Evolutionary conservation across 1,140 invertebrate species (phyloP), one percentile per base, ranked within the genome.

Genomic region (Diprion similis): DNA sequence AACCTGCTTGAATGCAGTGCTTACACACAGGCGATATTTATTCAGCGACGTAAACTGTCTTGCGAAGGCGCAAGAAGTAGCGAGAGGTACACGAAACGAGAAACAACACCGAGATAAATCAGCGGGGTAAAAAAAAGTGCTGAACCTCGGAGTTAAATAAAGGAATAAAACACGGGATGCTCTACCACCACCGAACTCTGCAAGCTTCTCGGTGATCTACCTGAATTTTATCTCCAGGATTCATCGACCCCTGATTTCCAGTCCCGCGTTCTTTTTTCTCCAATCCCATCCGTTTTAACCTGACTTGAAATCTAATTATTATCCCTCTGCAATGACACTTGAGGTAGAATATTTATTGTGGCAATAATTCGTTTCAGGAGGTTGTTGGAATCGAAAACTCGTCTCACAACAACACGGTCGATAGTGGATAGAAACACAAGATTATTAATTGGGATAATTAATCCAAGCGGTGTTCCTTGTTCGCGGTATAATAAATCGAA

Each of bases 171-270:
- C 11, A 15, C n/a, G 11, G 6, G n/a, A 17, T 15, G 11, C 6
- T 59, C 24, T 37, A 4, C 11, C 11, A 15, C 51, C 9, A 17
- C 51, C 11, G 9, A 59, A 59, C n/a, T 59, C 51, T 6, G 24
- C 11, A 59, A 17, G 51, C 1, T 3, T 37, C n/a, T 59, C n/a
- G 51, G 51, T 59, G n/a, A 59, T 59, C 51, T 59, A 59, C 51
- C 51, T 59, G 51, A 8, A 59, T 9, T 17, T 59, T 59, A 59
- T 17, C n/a, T 59, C 9, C 3, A 17, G 51, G 51, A 59, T 59
- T 59, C 51, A 17, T 59, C 51, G 51, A n/a, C 47, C 66, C 66
- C 59, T 19, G 66, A 47, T 13, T 46, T 72, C 45, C 59, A 46
- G 64, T 72, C 71, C 10, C 37, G 17, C 37, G 18, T 9, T 66